A percentile compares a stretch with the other conserved stretches of the same genome.
These are phyloP conservation scores for Phaethon lepturus DNA, from an alignment of 2,113 vertebrate genomes.

Conservation along the genomic window DNA sequence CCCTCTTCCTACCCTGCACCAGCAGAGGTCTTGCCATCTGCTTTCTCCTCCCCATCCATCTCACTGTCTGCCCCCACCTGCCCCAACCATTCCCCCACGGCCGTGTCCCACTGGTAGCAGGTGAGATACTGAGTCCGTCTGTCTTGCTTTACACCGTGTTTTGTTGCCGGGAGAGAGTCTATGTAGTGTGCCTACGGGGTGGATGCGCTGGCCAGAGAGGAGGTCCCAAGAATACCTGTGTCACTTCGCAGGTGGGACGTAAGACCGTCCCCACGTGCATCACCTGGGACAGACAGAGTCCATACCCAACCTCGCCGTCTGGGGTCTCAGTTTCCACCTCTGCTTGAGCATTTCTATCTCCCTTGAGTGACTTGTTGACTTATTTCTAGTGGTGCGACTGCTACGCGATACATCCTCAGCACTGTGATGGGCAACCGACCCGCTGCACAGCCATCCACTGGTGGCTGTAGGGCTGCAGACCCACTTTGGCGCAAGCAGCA, in stretches of 20 bases:
- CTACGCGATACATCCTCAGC: neutral
- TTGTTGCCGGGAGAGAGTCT: neutral
- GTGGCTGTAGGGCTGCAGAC: neutral
- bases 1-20: neutral
- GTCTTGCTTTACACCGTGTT: neutral
- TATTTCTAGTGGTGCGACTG: neutral
- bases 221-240: neutral
- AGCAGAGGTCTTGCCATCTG: neutral
- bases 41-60: neutral
- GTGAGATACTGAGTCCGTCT: accelerated
- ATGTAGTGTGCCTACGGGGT: neutral
- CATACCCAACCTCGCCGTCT: neutral
- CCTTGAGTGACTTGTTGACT: neutral
- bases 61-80: neutral
- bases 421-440: accelerated
- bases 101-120: neutral
- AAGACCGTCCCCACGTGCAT: neutral
- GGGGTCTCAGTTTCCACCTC: neutral
- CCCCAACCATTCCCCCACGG: accelerated
- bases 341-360: neutral
- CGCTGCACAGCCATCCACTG: neutral
- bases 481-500: neutral
- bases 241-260: neutral
- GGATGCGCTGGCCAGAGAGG: neutral
- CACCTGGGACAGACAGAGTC: neutral